phyloP scores from a whole-genome alignment of 2,797 vertebrate genomes.

The Okamejei kenojei region DNA sequence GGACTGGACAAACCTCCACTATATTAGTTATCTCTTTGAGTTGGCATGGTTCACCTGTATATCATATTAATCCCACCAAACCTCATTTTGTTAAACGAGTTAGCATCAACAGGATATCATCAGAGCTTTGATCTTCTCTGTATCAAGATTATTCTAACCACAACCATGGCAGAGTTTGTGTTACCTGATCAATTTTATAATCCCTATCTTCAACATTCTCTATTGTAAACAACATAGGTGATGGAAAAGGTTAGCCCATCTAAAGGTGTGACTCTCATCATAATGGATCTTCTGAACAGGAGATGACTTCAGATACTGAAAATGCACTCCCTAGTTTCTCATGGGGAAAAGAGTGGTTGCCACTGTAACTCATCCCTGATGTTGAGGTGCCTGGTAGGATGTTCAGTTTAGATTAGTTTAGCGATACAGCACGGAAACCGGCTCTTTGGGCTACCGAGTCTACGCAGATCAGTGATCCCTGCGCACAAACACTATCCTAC shows the following conservation, averaged over 20 bases:
- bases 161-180: neutral
- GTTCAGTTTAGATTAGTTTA: too few relatives aligned
- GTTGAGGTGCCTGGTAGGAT: too few relatives aligned
- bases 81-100: neutral
- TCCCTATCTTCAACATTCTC: neutral
- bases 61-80: neutral
- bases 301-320: neutral
- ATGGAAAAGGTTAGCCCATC: neutral
- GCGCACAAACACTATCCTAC: too few relatives aligned
- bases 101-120: neutral
- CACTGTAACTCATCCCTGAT: too few relatives aligned
- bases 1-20: neutral
- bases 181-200: neutral
- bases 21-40: neutral
- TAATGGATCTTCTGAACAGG: neutral
- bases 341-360: neutral
- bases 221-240: neutral
- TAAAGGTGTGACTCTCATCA: neutral
- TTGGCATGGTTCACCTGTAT: neutral
- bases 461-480: too few relatives aligned
- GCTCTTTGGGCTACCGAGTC: too few relatives aligned
- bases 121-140: neutral
- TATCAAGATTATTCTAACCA: neutral
- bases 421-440: too few relatives aligned
- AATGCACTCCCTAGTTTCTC: neutral